phyloP scores from a whole-genome alignment of 2,888 invertebrate species.

The Adineta ricciae region DNA sequence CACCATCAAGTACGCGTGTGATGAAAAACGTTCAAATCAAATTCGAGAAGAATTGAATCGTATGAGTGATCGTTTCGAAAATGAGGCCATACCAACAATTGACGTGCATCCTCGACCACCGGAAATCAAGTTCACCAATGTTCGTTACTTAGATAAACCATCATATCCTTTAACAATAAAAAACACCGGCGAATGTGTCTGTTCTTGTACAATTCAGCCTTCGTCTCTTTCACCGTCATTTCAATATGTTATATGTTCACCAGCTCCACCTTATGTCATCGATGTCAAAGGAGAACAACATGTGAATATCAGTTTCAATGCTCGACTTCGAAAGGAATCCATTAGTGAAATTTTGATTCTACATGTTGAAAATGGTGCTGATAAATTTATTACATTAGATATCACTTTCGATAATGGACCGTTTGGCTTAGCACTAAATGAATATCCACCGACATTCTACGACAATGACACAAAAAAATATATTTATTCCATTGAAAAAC shows the following conservation, averaged over 20 bases:
- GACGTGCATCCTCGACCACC: neutral
- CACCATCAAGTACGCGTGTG: slow-evolving; percentile 66
- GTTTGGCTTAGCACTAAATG: neutral
- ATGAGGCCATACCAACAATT: slow-evolving; percentile 30
- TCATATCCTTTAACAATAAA: neutral
- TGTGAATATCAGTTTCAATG: neutral
- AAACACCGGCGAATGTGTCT: neutral
- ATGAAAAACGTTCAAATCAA: slow-evolving; percentile 63
- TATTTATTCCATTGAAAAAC: neutral
- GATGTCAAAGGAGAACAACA: neutral
- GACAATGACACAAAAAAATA: neutral
- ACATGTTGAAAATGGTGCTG: slow-evolving; percentile 20
- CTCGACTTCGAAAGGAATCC: neutral
- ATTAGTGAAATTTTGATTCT: neutral
- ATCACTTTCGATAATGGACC: neutral
- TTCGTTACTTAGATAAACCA: neutral
- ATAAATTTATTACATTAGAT: slow-evolving; percentile 18
- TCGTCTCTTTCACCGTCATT: neutral
- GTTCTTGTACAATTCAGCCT: neutral
- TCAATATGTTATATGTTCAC: neutral
- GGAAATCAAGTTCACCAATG: neutral
- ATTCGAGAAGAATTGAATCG: slow-evolving; percentile 24
- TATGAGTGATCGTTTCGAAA: slow-evolving; percentile 21
- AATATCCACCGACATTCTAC: neutral
- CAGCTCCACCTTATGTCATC: neutral